Conservation (phyloP, 2,888 invertebrate genomes). For the Scotopteryx bipunctaria region DNA sequence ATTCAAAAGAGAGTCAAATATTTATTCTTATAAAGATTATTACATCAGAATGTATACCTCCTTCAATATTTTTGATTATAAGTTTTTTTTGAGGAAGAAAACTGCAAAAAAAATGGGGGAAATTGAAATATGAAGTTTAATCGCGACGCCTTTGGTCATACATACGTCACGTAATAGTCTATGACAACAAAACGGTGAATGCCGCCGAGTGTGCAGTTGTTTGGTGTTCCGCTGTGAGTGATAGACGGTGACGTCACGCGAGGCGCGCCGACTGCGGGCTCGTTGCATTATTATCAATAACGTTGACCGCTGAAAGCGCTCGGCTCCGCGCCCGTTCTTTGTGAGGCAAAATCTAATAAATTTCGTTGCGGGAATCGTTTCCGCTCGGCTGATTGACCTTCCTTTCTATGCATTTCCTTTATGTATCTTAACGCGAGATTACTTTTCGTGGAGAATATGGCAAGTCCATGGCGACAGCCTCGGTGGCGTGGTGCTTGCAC, state of each 20-base stretch:
- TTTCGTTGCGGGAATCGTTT: slow-evolving; percentile 33
- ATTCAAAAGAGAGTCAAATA: no score
- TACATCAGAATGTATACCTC: no score
- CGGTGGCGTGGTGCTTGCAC: neutral
- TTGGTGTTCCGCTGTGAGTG: no score
- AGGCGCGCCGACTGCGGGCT: neutral
- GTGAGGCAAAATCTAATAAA: slow-evolving; percentile 36
- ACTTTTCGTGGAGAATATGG: slow-evolving; percentile 20
- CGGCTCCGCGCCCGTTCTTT: slow-evolving; percentile 12
- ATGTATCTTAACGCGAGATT: slow-evolving; percentile 28
- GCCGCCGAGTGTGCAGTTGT: no score
- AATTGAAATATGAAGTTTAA: no score
- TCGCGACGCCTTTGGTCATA: no score
- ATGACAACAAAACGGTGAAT: no score
- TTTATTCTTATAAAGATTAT: no score
- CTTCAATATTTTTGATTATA: no score
- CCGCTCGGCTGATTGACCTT: slow-evolving; percentile 39
- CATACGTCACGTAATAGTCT: no score
- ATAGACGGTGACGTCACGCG: neutral
- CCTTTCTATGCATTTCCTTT: slow-evolving; percentile 33
- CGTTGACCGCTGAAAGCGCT: slow-evolving; percentile 8
- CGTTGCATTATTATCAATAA: slow-evolving; percentile 28
- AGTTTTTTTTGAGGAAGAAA: no score
- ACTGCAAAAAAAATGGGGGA: no score
- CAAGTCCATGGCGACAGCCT: slow-evolving; percentile 10